Evolutionary conservation across 2,113 vertebrate genomes (phyloP).

Genomic region (Menidia beryllina): DNA sequence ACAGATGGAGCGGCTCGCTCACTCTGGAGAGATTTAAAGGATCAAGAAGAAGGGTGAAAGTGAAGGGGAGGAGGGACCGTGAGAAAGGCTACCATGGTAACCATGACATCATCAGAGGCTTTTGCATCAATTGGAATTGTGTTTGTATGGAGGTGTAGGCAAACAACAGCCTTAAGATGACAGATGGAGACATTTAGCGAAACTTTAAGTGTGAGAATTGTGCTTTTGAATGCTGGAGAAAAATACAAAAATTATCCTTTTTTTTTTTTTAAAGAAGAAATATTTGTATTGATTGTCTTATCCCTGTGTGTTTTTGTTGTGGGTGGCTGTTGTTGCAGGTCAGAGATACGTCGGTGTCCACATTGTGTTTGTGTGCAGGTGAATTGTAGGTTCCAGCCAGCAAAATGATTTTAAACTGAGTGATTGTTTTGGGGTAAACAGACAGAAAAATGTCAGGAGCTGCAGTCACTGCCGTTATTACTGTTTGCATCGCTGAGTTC

Average conservation of each 20-base stretch:
- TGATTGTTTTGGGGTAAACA: constrained; percentile 29
- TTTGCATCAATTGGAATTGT: constrained; percentile 64
- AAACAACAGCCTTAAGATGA: constrained; percentile 43
- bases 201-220: constrained; percentile 37
- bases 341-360: constrained; percentile 49
- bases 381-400: constrained; percentile 46
- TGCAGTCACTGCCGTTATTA: not conserved
- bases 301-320: constrained; percentile 20
- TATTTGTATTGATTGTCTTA: not conserved
- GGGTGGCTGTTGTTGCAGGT: constrained; percentile 46
- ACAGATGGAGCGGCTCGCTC: constrained; percentile 65
- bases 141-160: constrained; percentile 58
- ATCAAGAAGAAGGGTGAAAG: constrained; percentile 58
- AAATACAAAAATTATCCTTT: constrained; percentile 24
- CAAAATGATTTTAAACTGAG: constrained; percentile 46
- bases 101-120: constrained; percentile 69
- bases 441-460: constrained; percentile 5
- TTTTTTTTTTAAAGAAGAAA: not conserved
- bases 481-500: not conserved
- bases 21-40: constrained; percentile 60
- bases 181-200: constrained; percentile 46
- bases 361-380: constrained; percentile 35
- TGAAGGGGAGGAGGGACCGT: constrained; percentile 49
- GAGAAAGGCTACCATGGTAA: constrained; percentile 78
- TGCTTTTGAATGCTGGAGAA: constrained; percentile 23